phyloP scores from a whole-genome alignment of 2,888 invertebrate genomes.

The Ophraella communa region DNA sequence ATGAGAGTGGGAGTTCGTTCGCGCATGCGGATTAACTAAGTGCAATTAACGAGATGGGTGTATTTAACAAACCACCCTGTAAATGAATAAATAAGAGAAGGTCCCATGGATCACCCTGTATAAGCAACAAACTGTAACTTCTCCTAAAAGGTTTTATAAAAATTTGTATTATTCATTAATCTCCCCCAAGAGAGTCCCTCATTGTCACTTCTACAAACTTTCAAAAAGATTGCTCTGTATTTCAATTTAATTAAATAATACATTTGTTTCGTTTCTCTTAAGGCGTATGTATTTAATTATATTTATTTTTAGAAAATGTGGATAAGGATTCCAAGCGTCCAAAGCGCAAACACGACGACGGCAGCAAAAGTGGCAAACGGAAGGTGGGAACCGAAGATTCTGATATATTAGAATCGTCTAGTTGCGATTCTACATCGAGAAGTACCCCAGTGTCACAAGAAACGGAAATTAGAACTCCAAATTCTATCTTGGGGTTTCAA shows the following conservation, averaged over 20 bases:
- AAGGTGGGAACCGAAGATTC: conserved; percentile 69
- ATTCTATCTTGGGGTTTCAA: conserved; percentile 66
- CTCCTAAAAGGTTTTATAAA: too few relatives aligned
- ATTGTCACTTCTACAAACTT: too few relatives aligned
- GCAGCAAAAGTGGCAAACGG: conserved; percentile 56
- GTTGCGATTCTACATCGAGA: conserved; percentile 68
- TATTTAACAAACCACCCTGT: too few relatives aligned
- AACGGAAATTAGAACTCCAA: conserved; percentile 62
- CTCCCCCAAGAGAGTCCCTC: too few relatives aligned
- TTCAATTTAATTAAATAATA: neutral
- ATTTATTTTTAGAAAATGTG: conserved; percentile 29
- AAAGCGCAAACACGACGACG: conserved; percentile 47
- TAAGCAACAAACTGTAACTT: too few relatives aligned
- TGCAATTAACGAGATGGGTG: too few relatives aligned
- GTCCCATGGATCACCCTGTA: too few relatives aligned
- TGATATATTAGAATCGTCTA: conserved; percentile 68
- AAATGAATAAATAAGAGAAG: too few relatives aligned
- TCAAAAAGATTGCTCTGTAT: too few relatives aligned
- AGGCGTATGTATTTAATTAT: neutral
- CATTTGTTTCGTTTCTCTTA: neutral
- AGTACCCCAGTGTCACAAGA: conserved; percentile 63
- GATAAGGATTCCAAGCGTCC: conserved; percentile 39
- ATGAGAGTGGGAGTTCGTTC: too few relatives aligned
- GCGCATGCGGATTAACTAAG: too few relatives aligned
- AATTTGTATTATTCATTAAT: too few relatives aligned